Evolutionary conservation across 2,888 invertebrate species (phyloP).

Genomic region (Ceratothoa steindachneri): DNA sequence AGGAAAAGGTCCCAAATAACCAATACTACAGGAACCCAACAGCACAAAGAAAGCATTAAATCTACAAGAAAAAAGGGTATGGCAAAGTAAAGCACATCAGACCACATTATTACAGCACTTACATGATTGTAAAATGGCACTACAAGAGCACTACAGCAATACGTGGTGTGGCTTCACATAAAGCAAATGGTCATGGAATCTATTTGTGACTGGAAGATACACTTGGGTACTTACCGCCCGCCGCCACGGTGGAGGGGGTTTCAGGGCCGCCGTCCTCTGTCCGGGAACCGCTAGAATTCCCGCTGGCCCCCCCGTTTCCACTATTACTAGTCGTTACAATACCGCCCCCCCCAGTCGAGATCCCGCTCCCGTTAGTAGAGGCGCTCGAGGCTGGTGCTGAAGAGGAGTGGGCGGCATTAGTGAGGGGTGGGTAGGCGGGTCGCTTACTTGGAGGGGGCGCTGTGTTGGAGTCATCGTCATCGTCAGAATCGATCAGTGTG

Average conservation of each 20-base stretch:
- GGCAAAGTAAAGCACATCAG: too few species aligned
- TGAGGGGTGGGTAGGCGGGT: conserved; percentile 7
- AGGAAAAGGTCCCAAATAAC: too few species aligned
- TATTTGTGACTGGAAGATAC: too few species aligned
- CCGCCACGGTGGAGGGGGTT: neutral
- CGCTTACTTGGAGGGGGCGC: neutral
- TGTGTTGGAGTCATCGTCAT: conserved; percentile 25
- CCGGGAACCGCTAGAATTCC: neutral
- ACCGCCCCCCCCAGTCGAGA: neutral
- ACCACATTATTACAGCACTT: too few species aligned
- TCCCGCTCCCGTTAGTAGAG: neutral
- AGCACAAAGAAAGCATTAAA: too few species aligned
- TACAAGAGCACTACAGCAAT: too few species aligned
- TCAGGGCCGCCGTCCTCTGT: neutral
- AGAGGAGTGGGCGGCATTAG: conserved; percentile 4
- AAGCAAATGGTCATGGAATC: too few species aligned
- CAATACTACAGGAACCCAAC: too few species aligned
- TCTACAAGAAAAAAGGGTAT: too few species aligned
- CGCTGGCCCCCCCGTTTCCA: neutral
- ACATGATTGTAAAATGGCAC: too few species aligned
- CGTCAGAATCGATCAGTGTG: conserved; percentile 44
- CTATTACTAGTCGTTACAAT: neutral
- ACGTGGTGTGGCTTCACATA: too few species aligned
- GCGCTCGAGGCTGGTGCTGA: conserved; percentile 7
- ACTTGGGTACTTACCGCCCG: neutral